phyloP scores from a whole-genome alignment of 2,888 invertebrate genomes.

The Tipula confusa region DNA sequence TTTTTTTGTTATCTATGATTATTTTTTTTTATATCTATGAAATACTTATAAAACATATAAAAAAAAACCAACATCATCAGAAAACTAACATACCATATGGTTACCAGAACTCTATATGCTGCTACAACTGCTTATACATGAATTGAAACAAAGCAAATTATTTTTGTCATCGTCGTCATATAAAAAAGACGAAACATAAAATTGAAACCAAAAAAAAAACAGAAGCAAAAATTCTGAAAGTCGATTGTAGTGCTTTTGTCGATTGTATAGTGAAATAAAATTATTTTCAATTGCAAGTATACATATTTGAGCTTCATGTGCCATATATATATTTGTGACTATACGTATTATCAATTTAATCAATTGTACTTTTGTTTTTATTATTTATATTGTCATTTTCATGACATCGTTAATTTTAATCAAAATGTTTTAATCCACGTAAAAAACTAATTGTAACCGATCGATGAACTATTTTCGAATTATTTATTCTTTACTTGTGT shows the following conservation, averaged over 20 bases:
- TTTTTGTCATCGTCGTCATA: conserved; percentile 20
- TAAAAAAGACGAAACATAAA: neutral
- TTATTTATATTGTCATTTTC: neutral
- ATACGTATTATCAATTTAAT: neutral
- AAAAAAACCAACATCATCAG: conserved; percentile 1
- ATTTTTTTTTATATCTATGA: neutral
- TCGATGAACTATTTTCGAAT: too few relatives aligned
- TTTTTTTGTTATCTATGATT: conserved; percentile 21
- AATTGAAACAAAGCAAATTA: conserved; percentile 9
- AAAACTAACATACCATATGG: conserved; percentile 12
- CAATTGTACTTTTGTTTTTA: neutral
- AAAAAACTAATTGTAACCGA: too few relatives aligned
- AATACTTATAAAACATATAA: neutral
- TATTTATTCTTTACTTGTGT: too few relatives aligned
- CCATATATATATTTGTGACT: too few relatives aligned
- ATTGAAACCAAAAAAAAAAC: neutral
- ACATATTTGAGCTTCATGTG: too few relatives aligned
- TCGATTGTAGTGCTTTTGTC: neutral
- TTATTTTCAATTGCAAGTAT: neutral
- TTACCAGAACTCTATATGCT: neutral
- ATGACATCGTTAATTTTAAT: neutral
- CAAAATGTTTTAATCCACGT: neutral
- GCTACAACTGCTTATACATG: neutral
- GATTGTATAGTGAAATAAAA: neutral
- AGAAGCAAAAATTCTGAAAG: too few relatives aligned